A percentile compares a stretch with the other conserved stretches of the same genome.
phyloP scores from a whole-genome alignment of 1,140 invertebrate species.

The Chelonus insularis region DNA sequence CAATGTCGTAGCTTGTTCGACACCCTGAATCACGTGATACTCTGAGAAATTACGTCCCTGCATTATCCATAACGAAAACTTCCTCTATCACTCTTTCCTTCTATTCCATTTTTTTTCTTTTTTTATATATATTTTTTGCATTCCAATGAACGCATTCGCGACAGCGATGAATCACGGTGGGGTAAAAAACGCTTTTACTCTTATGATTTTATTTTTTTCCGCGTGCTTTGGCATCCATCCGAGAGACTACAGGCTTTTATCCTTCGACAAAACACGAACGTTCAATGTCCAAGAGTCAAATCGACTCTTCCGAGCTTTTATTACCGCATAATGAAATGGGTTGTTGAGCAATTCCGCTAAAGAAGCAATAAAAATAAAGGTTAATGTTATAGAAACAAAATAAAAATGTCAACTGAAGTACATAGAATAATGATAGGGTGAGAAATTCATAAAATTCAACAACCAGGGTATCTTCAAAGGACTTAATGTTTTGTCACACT shows the following conservation, averaged over 20 bases:
- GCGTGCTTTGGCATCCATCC: too few relatives aligned
- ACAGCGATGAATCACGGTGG: too few relatives aligned
- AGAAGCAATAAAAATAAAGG: too few relatives aligned
- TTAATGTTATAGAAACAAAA: too few relatives aligned
- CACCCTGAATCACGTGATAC: slow-evolving; percentile 29
- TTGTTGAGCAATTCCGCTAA: slow-evolving; percentile 1
- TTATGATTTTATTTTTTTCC: too few relatives aligned
- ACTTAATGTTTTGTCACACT: too few relatives aligned
- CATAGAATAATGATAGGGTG: too few relatives aligned
- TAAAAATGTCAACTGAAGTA: too few relatives aligned
- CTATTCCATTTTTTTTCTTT: background rate
- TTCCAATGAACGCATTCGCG: background rate
- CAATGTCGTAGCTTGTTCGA: slow-evolving; percentile 24
- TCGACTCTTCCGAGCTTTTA: background rate
- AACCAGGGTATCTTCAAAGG: too few relatives aligned
- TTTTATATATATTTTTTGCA: background rate
- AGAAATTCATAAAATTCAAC: too few relatives aligned
- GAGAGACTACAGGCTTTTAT: too few relatives aligned
- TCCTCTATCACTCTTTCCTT: background rate
- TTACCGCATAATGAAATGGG: background rate
- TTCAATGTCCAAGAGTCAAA: slow-evolving; percentile 1
- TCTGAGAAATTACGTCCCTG: slow-evolving; percentile 20
- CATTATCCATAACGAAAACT: background rate
- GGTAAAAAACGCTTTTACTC: too few relatives aligned
- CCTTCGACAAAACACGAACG: background rate